Evolutionary conservation across 2,888 invertebrate genomes (phyloP), one percentile per base, ranked within the genome.

Genomic region (Rhingia rostrata): DNA sequence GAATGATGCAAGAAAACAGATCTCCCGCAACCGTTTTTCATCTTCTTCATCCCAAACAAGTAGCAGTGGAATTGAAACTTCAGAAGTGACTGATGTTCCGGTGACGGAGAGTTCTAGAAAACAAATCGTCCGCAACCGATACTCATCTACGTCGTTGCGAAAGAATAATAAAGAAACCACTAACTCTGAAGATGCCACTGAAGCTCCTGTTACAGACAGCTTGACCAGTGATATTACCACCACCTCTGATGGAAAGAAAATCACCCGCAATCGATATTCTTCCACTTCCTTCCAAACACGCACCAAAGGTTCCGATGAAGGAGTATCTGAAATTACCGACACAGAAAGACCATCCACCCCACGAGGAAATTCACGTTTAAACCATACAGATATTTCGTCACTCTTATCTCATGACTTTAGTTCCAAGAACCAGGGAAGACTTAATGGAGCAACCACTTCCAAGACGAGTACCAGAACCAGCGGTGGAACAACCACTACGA

Each of bases 331-430:
- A 41, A n/a, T 14, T 7, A 9, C 6, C 3, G 69, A 39, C 22
- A 5, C 56, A 0, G 47, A 33, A 1, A 69, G 10, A 0, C 22
- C 64, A 2, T 73, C 54, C 0, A 12, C 32, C 39, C 33, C 49
- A 0, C 43, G 54, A 30, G 67, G 49, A 54, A 67, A 63, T 4
- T 14, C 77, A 7, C 53, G 67, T 0, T 56, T 54, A 12, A 64
- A 43, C 3, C 41, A 45, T 10, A 22, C 47, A 0, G 67, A 77
- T 30, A 51, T 77, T 2, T 77, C 77, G 6, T 61, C 77, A 1
- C 67, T 77, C 4, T 43, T 77, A 10, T 77, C 77, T 1, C 51
- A 22, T 0, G 67, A 77, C 22, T 10, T 41, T 14, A 9, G 63
- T 33, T 54, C 78, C 2, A 69, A 53, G 5, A 54, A n/a, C 32